A percentile compares a stretch with the other conserved stretches of the same genome.
Conservation (phyloP, 2,888 invertebrate species). For the Perithous albicinctus region DNA sequence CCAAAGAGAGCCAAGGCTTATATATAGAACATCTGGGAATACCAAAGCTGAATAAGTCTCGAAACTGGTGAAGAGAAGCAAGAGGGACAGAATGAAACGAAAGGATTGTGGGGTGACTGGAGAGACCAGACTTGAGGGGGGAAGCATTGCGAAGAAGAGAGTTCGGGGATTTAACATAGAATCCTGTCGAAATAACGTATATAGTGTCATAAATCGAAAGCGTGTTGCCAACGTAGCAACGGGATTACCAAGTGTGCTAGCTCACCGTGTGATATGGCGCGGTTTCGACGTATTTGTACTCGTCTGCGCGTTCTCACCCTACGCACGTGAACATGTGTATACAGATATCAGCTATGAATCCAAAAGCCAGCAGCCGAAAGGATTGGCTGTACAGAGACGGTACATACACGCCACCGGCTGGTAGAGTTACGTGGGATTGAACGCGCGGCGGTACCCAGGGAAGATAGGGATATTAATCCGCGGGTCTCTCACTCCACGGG, state of each 20-base stretch:
- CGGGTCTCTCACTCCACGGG: slow-evolving; percentile 72
- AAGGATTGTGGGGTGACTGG: slow-evolving; percentile 46
- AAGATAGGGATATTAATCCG: slow-evolving; percentile 80
- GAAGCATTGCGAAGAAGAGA: slow-evolving; percentile 4
- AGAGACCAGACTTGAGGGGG: slow-evolving; percentile 18
- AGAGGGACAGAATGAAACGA: slow-evolving; percentile 30
- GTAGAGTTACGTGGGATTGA: slow-evolving; percentile 51
- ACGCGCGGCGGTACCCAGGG: slow-evolving; percentile 57
- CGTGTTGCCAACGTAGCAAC: slow-evolving; percentile 63
- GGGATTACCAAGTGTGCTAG: slow-evolving; percentile 56
- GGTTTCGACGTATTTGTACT: slow-evolving; percentile 29
- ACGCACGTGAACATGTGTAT: slow-evolving; percentile 42
- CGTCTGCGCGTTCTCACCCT: neutral
- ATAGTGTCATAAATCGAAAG: slow-evolving; percentile 66
- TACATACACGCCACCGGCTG: slow-evolving; percentile 52
- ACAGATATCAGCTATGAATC: slow-evolving; percentile 5
- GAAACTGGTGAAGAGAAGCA: slow-evolving; percentile 35
- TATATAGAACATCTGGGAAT: slow-evolving; percentile 32
- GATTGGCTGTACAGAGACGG: slow-evolving; percentile 30
- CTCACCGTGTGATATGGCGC: slow-evolving; percentile 47
- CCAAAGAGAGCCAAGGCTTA: slow-evolving; percentile 18
- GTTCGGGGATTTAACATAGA: neutral
- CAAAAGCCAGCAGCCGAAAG: slow-evolving; percentile 50
- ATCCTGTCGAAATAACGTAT: slow-evolving; percentile 65
- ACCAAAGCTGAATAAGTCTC: slow-evolving; percentile 46